phyloP scores from a whole-genome alignment of 2,113 vertebrate species.

The Emydocephalus ijimae region DNA sequence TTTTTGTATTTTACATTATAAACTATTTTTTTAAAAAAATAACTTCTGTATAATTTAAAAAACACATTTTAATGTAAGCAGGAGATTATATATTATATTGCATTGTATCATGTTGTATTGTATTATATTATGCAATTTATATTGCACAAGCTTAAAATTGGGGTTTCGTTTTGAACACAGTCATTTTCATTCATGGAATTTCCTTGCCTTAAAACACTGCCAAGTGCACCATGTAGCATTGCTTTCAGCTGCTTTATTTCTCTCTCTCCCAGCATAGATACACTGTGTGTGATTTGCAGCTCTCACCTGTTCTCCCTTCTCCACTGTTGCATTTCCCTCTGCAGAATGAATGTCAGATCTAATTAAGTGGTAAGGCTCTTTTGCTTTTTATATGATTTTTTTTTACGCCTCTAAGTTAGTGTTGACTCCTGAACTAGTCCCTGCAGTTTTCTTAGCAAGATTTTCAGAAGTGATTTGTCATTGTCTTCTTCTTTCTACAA shows the following conservation, averaged over 20 bases:
- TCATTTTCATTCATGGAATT: not conserved
- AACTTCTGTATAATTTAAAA: not conserved
- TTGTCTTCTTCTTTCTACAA: not conserved
- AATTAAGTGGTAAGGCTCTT: not conserved
- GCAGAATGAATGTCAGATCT: not conserved
- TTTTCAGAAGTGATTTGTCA: not conserved
- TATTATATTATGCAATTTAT: not conserved
- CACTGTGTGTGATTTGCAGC: not conserved
- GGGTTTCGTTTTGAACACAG: not conserved
- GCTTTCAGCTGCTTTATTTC: not conserved
- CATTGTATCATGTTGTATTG: not conserved
- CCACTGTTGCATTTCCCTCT: not conserved
- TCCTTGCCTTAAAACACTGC: not conserved
- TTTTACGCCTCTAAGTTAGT: not conserved
- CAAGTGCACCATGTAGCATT: not conserved
- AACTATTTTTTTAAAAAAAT: not conserved
- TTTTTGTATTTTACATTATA: not conserved
- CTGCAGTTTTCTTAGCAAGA: not conserved
- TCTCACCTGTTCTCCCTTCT: not conserved
- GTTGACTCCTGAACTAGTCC: not conserved
- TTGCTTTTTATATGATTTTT: not conserved
- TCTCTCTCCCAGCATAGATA: not conserved
- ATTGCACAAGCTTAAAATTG: not conserved
- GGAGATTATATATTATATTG: not conserved
- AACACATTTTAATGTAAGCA: not conserved